Conservation (phyloP, 2,888 invertebrate genomes). For the Aleiodes testaceus region DNA sequence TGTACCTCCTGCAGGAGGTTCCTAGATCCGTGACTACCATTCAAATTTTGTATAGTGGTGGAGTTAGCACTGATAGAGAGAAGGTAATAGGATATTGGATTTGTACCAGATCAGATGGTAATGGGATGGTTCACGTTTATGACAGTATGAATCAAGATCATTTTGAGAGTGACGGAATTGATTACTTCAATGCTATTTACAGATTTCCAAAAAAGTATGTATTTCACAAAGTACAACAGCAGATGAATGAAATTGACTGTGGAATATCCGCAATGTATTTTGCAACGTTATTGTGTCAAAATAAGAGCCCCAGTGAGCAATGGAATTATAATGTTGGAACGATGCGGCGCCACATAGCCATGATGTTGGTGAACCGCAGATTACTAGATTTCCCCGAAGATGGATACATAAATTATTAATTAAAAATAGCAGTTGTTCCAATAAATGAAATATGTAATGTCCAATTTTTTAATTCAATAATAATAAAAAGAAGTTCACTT, state of each 20-base stretch:
- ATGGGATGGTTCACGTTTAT: slow-evolving; percentile 3
- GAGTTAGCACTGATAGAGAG: neutral
- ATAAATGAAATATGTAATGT: too few species aligned
- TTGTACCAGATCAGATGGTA: slow-evolving; percentile 4
- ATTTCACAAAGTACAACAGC: slow-evolving; percentile 3
- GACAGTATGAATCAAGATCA: neutral
- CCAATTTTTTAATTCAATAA: too few species aligned
- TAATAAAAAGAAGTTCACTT: too few species aligned
- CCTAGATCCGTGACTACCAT: neutral
- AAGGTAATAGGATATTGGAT: neutral
- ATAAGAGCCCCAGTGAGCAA: neutral
- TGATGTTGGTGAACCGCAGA: neutral
- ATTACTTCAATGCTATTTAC: neutral
- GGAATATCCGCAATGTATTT: slow-evolving; percentile 9
- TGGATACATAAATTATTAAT: neutral
- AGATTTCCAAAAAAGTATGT: neutral
- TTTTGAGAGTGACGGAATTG: neutral
- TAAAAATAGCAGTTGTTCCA: too few species aligned
- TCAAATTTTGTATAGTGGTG: slow-evolving; percentile 3
- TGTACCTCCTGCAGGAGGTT: neutral
- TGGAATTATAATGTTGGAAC: neutral
- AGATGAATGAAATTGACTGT: neutral
- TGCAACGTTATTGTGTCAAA: slow-evolving; percentile 9
- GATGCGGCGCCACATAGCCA: neutral
- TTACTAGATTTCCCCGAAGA: slow-evolving; percentile 1